phyloP scores from a whole-genome alignment of 2,888 invertebrate genomes.

The Drosophila bunnanda region DNA sequence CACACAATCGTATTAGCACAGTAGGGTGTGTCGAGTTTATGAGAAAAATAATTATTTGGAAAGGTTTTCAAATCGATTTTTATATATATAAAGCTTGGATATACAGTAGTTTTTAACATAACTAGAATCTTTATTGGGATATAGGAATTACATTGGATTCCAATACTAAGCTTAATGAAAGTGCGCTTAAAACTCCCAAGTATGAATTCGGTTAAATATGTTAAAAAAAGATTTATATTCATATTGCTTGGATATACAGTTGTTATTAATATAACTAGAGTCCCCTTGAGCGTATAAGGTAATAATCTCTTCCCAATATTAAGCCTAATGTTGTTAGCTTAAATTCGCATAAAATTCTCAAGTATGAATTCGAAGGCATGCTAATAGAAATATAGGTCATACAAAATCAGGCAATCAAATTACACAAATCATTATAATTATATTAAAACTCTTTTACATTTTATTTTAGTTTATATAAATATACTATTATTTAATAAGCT shows the following conservation, averaged over 20 bases:
- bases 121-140: neutral
- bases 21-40: conserved; percentile 4
- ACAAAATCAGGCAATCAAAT: neutral
- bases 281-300: neutral
- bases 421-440: neutral
- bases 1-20: conserved; percentile 1
- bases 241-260: neutral
- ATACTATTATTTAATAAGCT: neutral
- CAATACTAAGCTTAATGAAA: too few relatives aligned
- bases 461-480: neutral
- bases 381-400: too few relatives aligned
- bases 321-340: too few relatives aligned
- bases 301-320: neutral
- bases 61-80: neutral
- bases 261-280: neutral
- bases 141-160: too few relatives aligned
- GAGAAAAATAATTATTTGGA: neutral
- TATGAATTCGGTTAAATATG: too few relatives aligned
- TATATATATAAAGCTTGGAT: neutral
- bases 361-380: neutral
- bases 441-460: rapidly evolving
- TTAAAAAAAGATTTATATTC: neutral
- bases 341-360: too few relatives aligned
- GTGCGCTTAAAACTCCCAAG: too few relatives aligned
- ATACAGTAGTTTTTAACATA: neutral